Evolutionary conservation across 2,113 vertebrate genomes (phyloP), one percentile per base, ranked within the genome.

Genomic region (Epinephelus fuscoguttatus): DNA sequence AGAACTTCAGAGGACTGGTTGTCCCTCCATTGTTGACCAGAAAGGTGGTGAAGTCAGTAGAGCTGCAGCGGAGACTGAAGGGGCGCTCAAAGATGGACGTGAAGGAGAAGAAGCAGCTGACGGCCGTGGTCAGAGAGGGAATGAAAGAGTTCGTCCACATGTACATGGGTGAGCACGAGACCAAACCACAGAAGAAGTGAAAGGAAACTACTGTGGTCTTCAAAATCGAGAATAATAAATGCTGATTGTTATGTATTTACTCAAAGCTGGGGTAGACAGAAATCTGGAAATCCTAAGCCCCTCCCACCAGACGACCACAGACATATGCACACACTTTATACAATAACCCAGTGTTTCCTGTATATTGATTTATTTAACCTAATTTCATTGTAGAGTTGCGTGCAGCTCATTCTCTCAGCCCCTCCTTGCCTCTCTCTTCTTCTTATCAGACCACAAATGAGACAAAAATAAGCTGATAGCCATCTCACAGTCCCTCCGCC

Each of bases 131-230:
- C 14, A 82, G 19, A 0, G 23, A 33, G 1, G 96, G 93, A 0
- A 76, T 96, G 6, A 90, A 73, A 70, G 94, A 95, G 66, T 98
- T 99, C 89, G 86, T 70, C 0, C 81, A 94, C 5, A 69, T 56
- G n/a, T 98, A 95, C 79, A 84, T 97, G 23, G 96, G 98, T 98
- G 88, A 93, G 86, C 92, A 64, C 1, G 0, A 70, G 25, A 50
- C 10, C 33, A 37, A 59, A 52, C 6, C 56, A 59, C 18, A 21
- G 13, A 60, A n/a, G 55, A 62, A 84, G 47, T 37, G 64, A 67
- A 56, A 70, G 5, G 2, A 14, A 67, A 1, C 14, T 64, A 1
- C 1, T 40, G 42, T 45, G 15, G 47, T 57, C 18, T 45, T 27
- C 45, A 2, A 12, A 64, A 42, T 0, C 17, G 18, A 59, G 25